A percentile compares a stretch with the other conserved stretches of the same genome.
These are phyloP conservation scores for Perca schrenkii DNA, from an alignment of 2,113 vertebrate species.

Conservation along the genomic window DNA sequence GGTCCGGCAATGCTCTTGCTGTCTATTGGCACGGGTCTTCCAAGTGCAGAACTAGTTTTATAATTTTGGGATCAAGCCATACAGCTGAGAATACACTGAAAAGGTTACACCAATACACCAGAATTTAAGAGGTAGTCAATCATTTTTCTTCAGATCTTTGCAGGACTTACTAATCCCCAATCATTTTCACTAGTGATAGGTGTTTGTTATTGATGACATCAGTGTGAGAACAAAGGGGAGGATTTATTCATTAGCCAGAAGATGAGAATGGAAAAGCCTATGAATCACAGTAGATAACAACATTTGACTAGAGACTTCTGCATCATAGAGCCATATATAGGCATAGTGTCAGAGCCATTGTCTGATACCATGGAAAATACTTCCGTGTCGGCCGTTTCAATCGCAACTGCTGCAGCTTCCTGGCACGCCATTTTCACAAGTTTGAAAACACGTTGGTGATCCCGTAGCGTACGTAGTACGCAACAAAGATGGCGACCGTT, in stretches of 20 bases:
- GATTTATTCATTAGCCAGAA: constrained; percentile 1
- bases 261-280: background rate
- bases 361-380: no score
- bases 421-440: no score
- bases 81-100: background rate
- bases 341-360: no score
- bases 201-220: background rate
- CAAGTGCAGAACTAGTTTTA: no score
- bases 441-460: no score
- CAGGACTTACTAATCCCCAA: background rate
- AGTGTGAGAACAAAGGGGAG: background rate
- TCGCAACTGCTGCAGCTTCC: no score
- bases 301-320: background rate
- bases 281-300: constrained; percentile 28
- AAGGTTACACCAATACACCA: no score
- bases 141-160: background rate
- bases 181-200: background rate
- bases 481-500: no score
- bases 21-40: no score
- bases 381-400: no score
- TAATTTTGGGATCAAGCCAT: background rate
- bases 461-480: no score
- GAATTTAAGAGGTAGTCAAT: background rate
- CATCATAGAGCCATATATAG: background rate
- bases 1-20: no score